Conservation (phyloP, 1,140 invertebrate genomes). For the Dendrolimus kikuchii region DNA sequence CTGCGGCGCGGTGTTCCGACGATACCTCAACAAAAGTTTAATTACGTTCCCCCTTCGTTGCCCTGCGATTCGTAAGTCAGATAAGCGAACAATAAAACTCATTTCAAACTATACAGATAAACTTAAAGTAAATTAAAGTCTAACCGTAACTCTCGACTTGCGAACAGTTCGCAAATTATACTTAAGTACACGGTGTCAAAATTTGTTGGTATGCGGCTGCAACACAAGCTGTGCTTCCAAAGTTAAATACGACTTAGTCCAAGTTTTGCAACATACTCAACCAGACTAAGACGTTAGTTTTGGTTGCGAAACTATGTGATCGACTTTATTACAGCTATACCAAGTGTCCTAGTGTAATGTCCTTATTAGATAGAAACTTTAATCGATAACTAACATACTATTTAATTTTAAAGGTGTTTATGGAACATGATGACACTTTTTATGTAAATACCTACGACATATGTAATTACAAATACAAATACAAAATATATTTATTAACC, state of each 20-base stretch:
- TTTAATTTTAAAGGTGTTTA: too few relatives aligned
- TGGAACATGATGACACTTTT: too few relatives aligned
- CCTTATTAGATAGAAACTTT: too few relatives aligned
- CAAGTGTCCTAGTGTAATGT: slow-evolving; percentile 12
- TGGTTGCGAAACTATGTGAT: slow-evolving; percentile 32
- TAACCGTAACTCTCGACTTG: slow-evolving; percentile 17
- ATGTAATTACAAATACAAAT: too few relatives aligned
- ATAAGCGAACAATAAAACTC: slow-evolving; percentile 11
- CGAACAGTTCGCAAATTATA: slow-evolving; percentile 36
- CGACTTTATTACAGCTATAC: slow-evolving; percentile 25
- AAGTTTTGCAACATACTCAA: slow-evolving; percentile 55
- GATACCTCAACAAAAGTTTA: slow-evolving; percentile 10
- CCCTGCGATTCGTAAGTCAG: slow-evolving; percentile 7
- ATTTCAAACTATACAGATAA: slow-evolving; percentile 14
- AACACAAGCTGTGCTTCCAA: slow-evolving; percentile 56
- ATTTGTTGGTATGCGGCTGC: slow-evolving; percentile 61
- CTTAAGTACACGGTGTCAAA: slow-evolving; percentile 56
- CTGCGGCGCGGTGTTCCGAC: too few relatives aligned
- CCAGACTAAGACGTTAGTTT: slow-evolving; percentile 51
- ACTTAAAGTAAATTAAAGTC: slow-evolving; percentile 25
- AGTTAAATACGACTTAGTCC: slow-evolving; percentile 65
- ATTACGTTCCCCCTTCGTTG: slow-evolving; percentile 4
- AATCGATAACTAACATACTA: too few relatives aligned
- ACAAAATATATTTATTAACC: too few relatives aligned
- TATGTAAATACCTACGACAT: too few relatives aligned